Conservation (phyloP, 2,113 vertebrate species). For the Syngnathus typhle region DNA sequence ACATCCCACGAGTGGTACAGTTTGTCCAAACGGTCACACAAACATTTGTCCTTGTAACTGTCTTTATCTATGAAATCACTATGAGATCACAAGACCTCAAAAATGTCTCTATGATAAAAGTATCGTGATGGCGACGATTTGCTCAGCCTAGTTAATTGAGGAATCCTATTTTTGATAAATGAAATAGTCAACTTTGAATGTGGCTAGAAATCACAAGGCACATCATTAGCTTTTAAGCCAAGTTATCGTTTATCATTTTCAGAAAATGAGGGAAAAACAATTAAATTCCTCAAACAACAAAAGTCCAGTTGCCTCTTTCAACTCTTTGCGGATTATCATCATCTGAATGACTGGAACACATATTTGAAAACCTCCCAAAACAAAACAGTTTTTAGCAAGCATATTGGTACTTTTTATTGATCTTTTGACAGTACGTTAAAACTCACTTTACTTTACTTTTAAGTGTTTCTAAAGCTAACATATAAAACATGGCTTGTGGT, state of each 20-base stretch:
- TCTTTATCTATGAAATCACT: not conserved
- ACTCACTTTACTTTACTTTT: no score
- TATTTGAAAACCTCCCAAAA: not conserved
- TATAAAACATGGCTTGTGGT: conserved; percentile 7
- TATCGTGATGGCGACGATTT: not conserved
- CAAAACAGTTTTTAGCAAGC: not conserved
- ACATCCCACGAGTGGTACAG: not conserved
- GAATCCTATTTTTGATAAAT: not conserved
- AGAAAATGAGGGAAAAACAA: not conserved
- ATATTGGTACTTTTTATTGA: not conserved
- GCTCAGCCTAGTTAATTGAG: not conserved
- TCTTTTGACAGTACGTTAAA: no score
- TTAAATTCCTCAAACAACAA: not conserved
- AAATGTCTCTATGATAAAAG: not conserved
- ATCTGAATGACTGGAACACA: not conserved
- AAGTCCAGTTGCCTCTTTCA: not conserved
- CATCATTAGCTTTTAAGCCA: not conserved
- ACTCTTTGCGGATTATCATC: not conserved
- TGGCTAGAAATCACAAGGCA: not conserved
- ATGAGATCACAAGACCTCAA: not conserved
- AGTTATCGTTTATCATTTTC: not conserved
- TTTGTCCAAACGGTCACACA: not conserved
- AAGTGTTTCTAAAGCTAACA: no score
- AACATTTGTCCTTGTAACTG: not conserved
- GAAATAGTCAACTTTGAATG: not conserved